Base-by-base conservation (phyloP, 2,113 vertebrate genomes). In the Hyperoodon ampullatus region DNA sequence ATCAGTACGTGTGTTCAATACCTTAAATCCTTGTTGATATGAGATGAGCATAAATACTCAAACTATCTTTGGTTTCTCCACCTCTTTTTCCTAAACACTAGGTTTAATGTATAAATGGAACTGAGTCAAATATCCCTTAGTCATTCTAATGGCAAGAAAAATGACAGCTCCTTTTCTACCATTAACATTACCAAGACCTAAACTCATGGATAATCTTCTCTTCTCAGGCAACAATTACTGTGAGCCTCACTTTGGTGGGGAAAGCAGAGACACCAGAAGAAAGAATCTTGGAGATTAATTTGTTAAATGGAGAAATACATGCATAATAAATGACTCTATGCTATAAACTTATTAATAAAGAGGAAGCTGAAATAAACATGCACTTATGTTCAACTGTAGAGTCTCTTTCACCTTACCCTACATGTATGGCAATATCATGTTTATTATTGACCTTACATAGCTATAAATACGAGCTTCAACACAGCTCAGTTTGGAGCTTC, bases 91-190 rank as follows among this genome's bases (percentile, higher is more conserved):
- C 55, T 50, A 63, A 96, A 65, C 15, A n/a, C 53, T 66, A 77
- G 60, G 53, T n/a, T 94, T 72, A 77, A 77, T 92, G 75, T 66
- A 72, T 26, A 72, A 77, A 77, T 15, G 78, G 92, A 95, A 86
- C 18, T 2, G 8, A 75, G 16, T 71, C 42, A 97, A 72, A 11
- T 44, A 95, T 35, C 35, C 1, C 33, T 44, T 70, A 71, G 23
- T 50, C 35, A 81, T 74, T 65, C 13, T 50, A 92, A 74, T 39
- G 21, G 3, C 47, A 88, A 65, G 35, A 47, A 53, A 68, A 92
- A 15, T 42, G 16, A 61, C 11, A 92, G 53, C 14, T 83, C 55
- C 23, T 47, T 82, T 77, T 61, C 60, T 35, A 33, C 18, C 11
- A 16, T 60, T 66, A 63, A 70, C 30, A 63, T 71, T 8, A 47